Evolutionary conservation across 1,140 invertebrate genomes (phyloP), one percentile per base, ranked within the genome.

Genomic region (Chelonus insularis): DNA sequence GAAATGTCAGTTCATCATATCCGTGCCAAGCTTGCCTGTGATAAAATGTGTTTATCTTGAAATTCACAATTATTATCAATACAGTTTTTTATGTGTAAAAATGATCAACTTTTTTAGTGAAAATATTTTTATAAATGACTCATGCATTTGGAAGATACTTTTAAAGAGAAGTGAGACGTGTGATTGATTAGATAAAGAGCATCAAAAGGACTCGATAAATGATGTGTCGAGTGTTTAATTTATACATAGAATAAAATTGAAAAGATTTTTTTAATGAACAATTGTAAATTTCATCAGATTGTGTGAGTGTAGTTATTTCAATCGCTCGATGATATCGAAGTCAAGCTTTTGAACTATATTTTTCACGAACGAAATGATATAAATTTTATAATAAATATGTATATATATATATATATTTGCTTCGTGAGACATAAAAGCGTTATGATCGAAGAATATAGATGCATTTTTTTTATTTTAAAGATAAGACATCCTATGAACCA

Each of bases 11-110:
- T n/a, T 41, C 12, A 21, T 21, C 36, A 39, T 32, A 48, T 39
- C 25, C 45, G 48, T 45, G 48, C 60, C 48, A 67, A 55, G 60
- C 39, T 60, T 74, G 64, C 72, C 70, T 74, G 72, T 29, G 25
- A 52, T 61, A 47, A 58, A 56, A 43, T 39, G 39, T 12, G 41
- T 57, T 60, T 29, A 59, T 47, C 66, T 60, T 68, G 63, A 62
- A 60, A 43, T 67, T 57, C 55, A 58, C 25, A 29, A 23, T 62
- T 63, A 54, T n/a, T n/a, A n/a, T n/a, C n/a, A n/a, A n/a, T n/a
- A n/a, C n/a, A n/a, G n/a, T n/a, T n/a, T n/a, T n/a, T n/a, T n/a
- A n/a, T n/a, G n/a, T n/a, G n/a, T n/a, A n/a, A n/a, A n/a, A n/a
- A n/a, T n/a, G n/a, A n/a, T n/a, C n/a, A n/a, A n/a, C n/a, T n/a